These are phyloP conservation scores for Gobio occitaniae DNA, from an alignment of 2,797 vertebrate genomes.

Conservation along the genomic window DNA sequence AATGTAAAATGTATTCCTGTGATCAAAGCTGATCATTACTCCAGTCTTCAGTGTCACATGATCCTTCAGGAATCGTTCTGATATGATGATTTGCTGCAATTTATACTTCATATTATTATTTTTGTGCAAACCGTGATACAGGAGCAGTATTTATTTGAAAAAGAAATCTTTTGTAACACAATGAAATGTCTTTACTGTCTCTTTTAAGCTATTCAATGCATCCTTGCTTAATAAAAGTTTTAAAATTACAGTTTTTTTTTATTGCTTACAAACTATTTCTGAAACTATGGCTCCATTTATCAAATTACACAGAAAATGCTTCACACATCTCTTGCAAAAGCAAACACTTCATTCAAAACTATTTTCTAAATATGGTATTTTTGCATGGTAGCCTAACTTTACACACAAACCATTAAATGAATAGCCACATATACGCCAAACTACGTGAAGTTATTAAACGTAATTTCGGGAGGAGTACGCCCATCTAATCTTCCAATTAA, in stretches of 20 bases:
- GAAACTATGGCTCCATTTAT: too few species aligned
- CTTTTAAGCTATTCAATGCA: neutral
- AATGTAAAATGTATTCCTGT: neutral
- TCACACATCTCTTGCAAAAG: too few species aligned
- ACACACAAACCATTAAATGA: too few species aligned
- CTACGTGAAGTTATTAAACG: too few species aligned
- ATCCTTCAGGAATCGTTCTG: neutral
- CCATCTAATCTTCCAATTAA: too few species aligned
- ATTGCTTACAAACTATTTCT: too few species aligned
- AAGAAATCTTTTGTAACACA: neutral
- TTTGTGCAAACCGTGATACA: neutral
- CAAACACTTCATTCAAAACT: too few species aligned
- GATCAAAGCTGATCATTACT: neutral
- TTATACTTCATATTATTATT: neutral
- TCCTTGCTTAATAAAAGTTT: neutral
- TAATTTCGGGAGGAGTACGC: too few species aligned
- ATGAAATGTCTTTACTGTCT: neutral
- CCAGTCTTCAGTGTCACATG: constrained; percentile 8
- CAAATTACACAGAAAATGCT: too few species aligned
- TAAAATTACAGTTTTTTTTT: neutral
- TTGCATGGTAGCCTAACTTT: too few species aligned
- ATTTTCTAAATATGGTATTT: too few species aligned
- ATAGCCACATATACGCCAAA: too few species aligned
- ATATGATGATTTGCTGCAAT: neutral
- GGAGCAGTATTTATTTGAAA: neutral